Base-by-base conservation (phyloP, 1,140 invertebrate species). In the Drosophila dunni region DNA sequence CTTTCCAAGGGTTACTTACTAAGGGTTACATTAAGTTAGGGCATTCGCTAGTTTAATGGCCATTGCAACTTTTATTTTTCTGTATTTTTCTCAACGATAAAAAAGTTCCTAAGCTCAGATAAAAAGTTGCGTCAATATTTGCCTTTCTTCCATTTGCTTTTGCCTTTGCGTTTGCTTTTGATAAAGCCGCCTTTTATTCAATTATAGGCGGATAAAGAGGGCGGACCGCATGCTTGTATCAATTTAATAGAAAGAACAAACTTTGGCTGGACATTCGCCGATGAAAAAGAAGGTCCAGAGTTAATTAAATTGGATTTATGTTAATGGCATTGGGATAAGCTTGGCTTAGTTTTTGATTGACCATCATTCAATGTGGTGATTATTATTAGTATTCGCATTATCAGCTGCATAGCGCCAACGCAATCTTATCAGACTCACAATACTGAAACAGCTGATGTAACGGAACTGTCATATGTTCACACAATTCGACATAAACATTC, bases 91-190 rank as follows among this genome's bases (percentile, higher is more conserved):
- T 64, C 24, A 57, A 64, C 63, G 58, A 56, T 51, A 66, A 60
- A 76, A 79, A 79, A 83, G 67, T 83, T 76, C 61, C 81, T 74
- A 77, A 75, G 64, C 68, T 45, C 57, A 70, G 81, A 84, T 84
- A 84, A 84, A 84, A 84, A 84, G 65, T 80, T 84, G 65, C 62
- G 64, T 38, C 81, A 84, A 84, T 84, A 84, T 84, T 84, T 84
- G 77, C 64, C 60, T 69, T 84, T 29, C 24, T 80, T 80, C 67
- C 68, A 61, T 56, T 70, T 56, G 53, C 60, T 68, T 73, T 70
- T 78, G 65, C 24, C 3, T 29, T 29, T 29, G 24, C 24, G 61
- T 56, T 70, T 56, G 58, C 60, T 68, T 73, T 70, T 78, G 65
- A 46, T 64, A 60, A 53, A 63, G 58, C 74, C 81, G 81, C 78